Evolutionary conservation across 1,140 invertebrate species (phyloP).

Genomic region (Ostrea edulis): DNA sequence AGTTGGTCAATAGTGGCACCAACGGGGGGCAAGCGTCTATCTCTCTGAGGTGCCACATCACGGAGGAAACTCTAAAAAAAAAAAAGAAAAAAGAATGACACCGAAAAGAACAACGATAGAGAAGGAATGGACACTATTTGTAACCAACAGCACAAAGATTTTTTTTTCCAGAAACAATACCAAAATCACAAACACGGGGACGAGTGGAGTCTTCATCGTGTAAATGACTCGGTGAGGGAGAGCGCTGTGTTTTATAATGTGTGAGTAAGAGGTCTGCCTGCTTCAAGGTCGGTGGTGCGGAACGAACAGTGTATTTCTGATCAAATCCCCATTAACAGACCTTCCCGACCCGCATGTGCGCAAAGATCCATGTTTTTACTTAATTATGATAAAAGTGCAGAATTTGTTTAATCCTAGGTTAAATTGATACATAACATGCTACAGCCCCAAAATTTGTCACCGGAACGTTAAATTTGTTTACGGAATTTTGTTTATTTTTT

Average conservation of each 20-base stretch:
- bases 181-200: neutral
- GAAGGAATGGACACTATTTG: neutral
- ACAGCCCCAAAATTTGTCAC: neutral
- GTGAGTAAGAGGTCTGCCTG: slow-evolving; percentile 17
- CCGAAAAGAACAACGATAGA: neutral
- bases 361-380: slow-evolving; percentile 20
- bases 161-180: neutral
- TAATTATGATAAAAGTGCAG: slow-evolving; percentile 24
- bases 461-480: slow-evolving; percentile 5
- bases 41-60: neutral
- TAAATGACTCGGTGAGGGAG: neutral
- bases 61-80: neutral
- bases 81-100: neutral
- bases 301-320: slow-evolving; percentile 28
- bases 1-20: slow-evolving; percentile 24
- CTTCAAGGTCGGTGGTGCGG: neutral
- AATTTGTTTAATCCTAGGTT: neutral
- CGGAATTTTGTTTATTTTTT: neutral
- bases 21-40: neutral
- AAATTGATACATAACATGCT: neutral
- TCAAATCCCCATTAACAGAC: slow-evolving; percentile 28
- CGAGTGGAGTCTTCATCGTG: neutral
- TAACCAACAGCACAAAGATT: neutral
- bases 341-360: slow-evolving; percentile 31
- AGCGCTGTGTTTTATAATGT: neutral